Conservation (phyloP, 2,888 invertebrate species). For the Melanargia galathea region DNA sequence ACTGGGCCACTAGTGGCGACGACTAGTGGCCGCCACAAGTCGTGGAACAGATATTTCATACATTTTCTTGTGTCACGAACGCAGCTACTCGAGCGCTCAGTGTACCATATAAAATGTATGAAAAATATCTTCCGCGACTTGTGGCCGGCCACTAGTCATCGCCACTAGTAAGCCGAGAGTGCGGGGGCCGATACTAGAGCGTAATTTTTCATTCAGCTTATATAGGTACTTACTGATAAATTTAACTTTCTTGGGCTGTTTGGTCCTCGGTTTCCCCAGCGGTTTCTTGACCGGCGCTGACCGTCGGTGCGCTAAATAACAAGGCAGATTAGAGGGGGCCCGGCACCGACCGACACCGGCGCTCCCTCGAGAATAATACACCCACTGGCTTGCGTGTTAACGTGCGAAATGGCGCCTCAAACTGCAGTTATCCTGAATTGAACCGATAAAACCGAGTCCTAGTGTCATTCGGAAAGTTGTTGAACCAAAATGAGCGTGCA, state of each 20-base stretch:
- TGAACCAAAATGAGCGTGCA: not conserved
- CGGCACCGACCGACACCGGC: constrained; percentile 9
- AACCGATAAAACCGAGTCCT: not conserved
- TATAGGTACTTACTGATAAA: constrained; percentile 96
- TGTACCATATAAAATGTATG: too few relatives aligned
- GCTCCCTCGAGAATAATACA: constrained; percentile 22
- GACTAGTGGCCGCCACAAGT: too few relatives aligned
- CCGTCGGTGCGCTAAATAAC: constrained; percentile 71
- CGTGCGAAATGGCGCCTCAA: constrained; percentile 7
- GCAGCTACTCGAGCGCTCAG: too few relatives aligned
- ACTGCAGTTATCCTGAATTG: constrained; percentile 17
- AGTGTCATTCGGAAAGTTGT: constrained; percentile 11
- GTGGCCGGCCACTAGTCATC: too few relatives aligned
- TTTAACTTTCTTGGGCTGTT: constrained; percentile 95
- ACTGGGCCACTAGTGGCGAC: too few relatives aligned
- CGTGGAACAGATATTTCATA: too few relatives aligned
- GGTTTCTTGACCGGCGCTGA: constrained; percentile 90
- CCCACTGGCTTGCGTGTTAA: constrained; percentile 32
- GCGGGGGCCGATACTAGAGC: too few relatives aligned
- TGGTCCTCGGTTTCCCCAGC: constrained; percentile 89
- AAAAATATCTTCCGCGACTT: too few relatives aligned
- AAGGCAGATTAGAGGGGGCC: constrained; percentile 48
- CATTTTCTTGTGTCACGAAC: too few relatives aligned
- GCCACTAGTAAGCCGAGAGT: too few relatives aligned
- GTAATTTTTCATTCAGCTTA: too few relatives aligned